These are phyloP conservation scores for Busseola fusca DNA, from an alignment of 2,888 invertebrate genomes.

Conservation along the genomic window DNA sequence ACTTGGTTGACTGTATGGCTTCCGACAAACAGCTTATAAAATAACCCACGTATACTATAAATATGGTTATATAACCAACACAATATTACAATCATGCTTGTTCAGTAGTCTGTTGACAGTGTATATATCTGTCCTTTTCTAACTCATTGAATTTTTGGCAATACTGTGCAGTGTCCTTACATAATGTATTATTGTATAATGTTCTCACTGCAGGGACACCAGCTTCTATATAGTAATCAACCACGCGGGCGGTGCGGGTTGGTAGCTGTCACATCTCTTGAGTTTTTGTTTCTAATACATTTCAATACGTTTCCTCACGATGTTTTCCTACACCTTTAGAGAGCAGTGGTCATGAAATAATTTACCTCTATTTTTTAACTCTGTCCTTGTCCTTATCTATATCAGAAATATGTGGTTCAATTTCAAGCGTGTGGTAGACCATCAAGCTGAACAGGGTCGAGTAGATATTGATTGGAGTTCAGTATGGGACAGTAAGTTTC, in stretches of 20 bases:
- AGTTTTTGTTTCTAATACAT: no score
- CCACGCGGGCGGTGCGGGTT: no score
- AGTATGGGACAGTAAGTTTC: no score
- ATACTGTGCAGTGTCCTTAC: background rate
- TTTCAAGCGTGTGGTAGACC: background rate
- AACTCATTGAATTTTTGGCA: background rate
- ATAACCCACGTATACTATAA: conserved; percentile 64
- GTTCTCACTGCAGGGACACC: no score
- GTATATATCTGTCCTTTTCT: conserved; percentile 29
- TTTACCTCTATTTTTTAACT: no score
- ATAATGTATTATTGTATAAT: no score
- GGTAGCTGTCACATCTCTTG: no score
- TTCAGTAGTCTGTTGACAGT: conserved; percentile 73
- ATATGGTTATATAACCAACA: conserved; percentile 78
- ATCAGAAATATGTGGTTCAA: background rate
- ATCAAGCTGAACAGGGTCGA: background rate
- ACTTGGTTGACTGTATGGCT: conserved; percentile 49
- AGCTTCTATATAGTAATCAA: no score
- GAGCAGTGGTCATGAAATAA: no score
- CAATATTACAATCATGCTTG: conserved; percentile 82
- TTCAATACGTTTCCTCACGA: no score
- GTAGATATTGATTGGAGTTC: no score
- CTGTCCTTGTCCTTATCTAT: background rate
- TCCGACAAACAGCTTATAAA: conserved; percentile 53
- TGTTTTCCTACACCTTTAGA: no score